Evolutionary conservation across 1,140 invertebrate genomes (phyloP), one percentile per base, ranked within the genome.

Genomic region (Myzus persicae): DNA sequence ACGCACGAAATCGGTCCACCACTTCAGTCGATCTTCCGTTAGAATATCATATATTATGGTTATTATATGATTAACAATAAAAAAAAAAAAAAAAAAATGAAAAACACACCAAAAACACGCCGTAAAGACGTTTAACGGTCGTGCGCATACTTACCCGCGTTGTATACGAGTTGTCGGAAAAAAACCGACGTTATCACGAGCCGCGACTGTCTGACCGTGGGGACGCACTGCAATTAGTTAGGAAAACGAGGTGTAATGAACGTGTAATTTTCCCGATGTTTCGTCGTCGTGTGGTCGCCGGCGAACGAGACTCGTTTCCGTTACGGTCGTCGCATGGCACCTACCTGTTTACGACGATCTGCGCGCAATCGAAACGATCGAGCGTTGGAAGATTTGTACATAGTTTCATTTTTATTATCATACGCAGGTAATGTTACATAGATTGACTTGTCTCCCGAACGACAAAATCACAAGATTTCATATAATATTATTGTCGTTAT

Each of bases 1-100:
- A 67, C 89, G 89, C 14, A 90, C 51, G 51, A 90, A 90, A 90
- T 67, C 89, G 54, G 89, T 89, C 36, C 46, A n/a, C 87, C 46
- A 36, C 7, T 42, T 31, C 89, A 31, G 89, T 59, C 89, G 14
- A 89, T 89, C 44, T 89, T 90, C 88, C 88, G 88, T 89, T 89
- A 51, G 51, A 89, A 76, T 76, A n/a, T n/a, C n/a, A n/a, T n/a
- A n/a, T 67, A 67, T 14, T 67, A 67, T 59, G 20, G 22, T 51
- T 51, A 31, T 67, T n/a, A 67, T 67, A n/a, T n/a, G 20, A 2
- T 20, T n/a, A 1, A 42, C n/a, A 18, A 87, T 44, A 9, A 46
- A 36, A 87, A 7, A 87, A 82, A 81, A 36, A 24, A 9, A 24
- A 38, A 82, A 22, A 51, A 22, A 44, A 85, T 40, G n/a, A n/a